Evolutionary conservation across 1,140 invertebrate species (phyloP).

Genomic region (Odontomachus brunneus): DNA sequence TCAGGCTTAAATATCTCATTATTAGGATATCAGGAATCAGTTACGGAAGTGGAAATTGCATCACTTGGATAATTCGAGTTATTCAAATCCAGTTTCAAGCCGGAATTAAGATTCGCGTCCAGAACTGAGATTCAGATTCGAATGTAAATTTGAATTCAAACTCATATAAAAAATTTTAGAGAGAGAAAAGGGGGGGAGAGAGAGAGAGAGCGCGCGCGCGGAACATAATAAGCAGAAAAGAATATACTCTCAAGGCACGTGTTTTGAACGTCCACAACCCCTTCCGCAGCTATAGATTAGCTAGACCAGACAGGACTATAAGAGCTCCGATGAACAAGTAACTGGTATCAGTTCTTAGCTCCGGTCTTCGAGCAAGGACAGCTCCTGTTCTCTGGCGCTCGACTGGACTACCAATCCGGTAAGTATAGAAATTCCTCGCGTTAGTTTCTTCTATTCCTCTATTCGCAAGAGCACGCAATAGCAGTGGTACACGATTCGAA

Average conservation of each 20-base stretch:
- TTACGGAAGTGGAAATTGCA: no score
- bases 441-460: not conserved
- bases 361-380: constrained; percentile 71
- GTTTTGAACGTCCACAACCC: constrained; percentile 70
- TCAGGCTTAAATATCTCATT: no score
- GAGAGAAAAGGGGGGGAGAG: not conserved
- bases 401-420: not conserved
- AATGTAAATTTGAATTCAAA: no score
- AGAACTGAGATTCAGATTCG: no score
- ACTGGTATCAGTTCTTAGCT: constrained; percentile 78
- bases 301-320: constrained; percentile 76
- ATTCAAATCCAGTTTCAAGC: no score
- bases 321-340: constrained; percentile 74
- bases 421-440: constrained; percentile 31
- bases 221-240: constrained; percentile 43
- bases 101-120: no score
- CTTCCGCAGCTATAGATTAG: constrained; percentile 70
- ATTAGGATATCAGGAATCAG: no score
- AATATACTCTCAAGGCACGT: constrained; percentile 7
- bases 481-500: not conserved
- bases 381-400: constrained; percentile 61
- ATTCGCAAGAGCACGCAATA: constrained; percentile 15
- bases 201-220: not conserved
- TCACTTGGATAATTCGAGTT: no score
- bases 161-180: no score